Evolutionary conservation across 2,113 vertebrate species (phyloP).

Genomic region (Bujurquina vittata): DNA sequence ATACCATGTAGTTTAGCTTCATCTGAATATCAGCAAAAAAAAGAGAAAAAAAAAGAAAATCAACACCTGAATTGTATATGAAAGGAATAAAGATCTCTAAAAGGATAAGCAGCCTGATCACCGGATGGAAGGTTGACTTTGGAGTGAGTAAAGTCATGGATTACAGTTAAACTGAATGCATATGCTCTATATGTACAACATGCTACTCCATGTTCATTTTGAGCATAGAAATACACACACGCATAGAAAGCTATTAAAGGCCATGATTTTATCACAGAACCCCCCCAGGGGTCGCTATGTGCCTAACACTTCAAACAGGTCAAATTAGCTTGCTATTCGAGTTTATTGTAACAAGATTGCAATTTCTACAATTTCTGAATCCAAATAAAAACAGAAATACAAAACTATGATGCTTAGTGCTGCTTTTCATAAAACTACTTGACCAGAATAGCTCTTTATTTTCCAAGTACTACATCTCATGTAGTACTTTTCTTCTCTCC

Average conservation of each 20-base stretch:
- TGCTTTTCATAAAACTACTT: too few species aligned
- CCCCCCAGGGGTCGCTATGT: too few species aligned
- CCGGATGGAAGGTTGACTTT: not conserved
- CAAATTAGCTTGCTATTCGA: too few species aligned
- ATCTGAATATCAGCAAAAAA: not conserved
- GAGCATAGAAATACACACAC: too few species aligned
- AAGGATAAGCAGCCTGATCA: not conserved
- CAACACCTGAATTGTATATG: not conserved
- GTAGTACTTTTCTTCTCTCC: too few species aligned
- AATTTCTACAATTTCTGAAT: too few species aligned
- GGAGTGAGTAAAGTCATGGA: not conserved
- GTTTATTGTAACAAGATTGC: too few species aligned
- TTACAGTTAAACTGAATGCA: not conserved
- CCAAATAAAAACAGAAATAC: too few species aligned
- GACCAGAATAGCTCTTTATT: too few species aligned
- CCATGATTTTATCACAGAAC: not conserved
- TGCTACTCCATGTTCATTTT: not conserved
- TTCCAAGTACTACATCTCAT: too few species aligned
- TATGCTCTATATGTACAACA: not conserved
- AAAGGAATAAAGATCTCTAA: not conserved
- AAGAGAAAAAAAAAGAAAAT: not conserved
- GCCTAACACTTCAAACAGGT: too few species aligned
- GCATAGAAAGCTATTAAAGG: not conserved
- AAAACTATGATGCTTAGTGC: too few species aligned
- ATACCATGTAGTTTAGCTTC: not conserved